Percentiles rank a stretch among this genome's conserved stretches.
These are phyloP conservation scores for Mesocentrotus franciscanus DNA, from an alignment of 53 echinoderm and acorn worm genomes.

Conservation along the genomic window DNA sequence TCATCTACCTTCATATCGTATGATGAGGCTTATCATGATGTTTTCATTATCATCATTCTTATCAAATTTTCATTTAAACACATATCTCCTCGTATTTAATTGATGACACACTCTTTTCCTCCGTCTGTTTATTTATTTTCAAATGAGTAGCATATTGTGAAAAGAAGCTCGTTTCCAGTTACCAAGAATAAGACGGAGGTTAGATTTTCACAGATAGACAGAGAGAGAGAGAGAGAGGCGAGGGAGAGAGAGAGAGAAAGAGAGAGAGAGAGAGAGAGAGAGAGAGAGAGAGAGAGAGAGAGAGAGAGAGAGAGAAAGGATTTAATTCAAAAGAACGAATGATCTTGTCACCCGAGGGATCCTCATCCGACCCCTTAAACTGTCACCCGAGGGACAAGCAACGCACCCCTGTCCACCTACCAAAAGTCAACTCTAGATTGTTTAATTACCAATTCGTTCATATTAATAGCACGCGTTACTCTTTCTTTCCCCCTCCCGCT, in stretches of 20 bases:
- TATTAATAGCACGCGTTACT: slow-evolving; percentile 9
- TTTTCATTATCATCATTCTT: background rate
- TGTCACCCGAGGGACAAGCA: slow-evolving; percentile 40
- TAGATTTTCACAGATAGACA: background rate
- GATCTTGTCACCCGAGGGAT: slow-evolving; percentile 32
- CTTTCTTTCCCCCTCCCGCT: background rate
- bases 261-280: background rate
- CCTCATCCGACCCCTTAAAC: background rate
- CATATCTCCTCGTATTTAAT: background rate
- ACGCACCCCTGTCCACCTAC: background rate
- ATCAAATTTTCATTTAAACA: background rate
- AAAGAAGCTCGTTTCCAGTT: background rate
- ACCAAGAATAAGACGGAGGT: too few species aligned
- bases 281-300: slow-evolving; percentile 5
- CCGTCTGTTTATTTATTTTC: too few species aligned
- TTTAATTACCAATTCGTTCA: slow-evolving; percentile 59
- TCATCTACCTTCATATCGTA: background rate
- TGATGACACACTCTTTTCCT: background rate
- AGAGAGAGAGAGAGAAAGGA: background rate
- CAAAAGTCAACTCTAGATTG: slow-evolving; percentile 46
- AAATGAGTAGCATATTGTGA: background rate
- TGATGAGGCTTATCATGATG: too few species aligned
- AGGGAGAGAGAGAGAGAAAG: background rate
- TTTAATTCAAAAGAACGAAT: background rate
- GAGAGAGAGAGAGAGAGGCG: background rate